Conservation (phyloP, 2,113 vertebrate genomes). For the Argyrosomus japonicus region DNA sequence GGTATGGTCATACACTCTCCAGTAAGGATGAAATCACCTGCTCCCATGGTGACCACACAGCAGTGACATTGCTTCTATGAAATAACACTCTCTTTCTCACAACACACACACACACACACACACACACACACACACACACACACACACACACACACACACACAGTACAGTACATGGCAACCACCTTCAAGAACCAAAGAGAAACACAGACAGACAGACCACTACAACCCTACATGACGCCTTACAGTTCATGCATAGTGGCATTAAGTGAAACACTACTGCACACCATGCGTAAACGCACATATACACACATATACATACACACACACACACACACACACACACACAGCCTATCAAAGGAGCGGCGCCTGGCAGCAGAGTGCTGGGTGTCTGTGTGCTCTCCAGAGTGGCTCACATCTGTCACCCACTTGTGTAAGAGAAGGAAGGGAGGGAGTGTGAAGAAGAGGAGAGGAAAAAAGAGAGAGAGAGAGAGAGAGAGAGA, state of each 20-base stretch:
- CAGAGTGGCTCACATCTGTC: conserved; percentile 75
- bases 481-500: conserved; percentile 15
- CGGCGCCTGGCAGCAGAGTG: conserved; percentile 54
- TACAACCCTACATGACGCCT: conserved; percentile 21
- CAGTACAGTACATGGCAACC: conserved; percentile 6
- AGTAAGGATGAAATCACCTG: conserved; percentile 40
- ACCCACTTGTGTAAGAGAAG: conserved; percentile 67
- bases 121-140: conserved; percentile 15
- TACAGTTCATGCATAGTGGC: conserved; percentile 32
- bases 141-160: conserved; percentile 20
- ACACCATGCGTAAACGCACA: background rate
- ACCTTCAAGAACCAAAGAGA: conserved; percentile 16
- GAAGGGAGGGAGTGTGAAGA: conserved; percentile 24
- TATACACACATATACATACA: background rate
- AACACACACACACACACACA: conserved; percentile 21
- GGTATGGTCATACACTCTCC: conserved; percentile 18
- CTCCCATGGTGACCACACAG: conserved; percentile 48
- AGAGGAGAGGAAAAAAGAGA: conserved; percentile 29
- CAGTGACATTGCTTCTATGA: conserved; percentile 40
- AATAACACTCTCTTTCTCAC: conserved; percentile 6
- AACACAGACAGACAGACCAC: conserved; percentile 27
- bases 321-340: conserved; percentile 2
- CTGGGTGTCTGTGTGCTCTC: conserved; percentile 61
- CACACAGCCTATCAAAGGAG: conserved; percentile 27
- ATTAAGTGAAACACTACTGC: conserved; percentile 27